Percentiles rank a stretch among this genome's conserved stretches.
Evolutionary conservation across 2,797 vertebrate species (phyloP).

Genomic region (Mycteria americana): DNA sequence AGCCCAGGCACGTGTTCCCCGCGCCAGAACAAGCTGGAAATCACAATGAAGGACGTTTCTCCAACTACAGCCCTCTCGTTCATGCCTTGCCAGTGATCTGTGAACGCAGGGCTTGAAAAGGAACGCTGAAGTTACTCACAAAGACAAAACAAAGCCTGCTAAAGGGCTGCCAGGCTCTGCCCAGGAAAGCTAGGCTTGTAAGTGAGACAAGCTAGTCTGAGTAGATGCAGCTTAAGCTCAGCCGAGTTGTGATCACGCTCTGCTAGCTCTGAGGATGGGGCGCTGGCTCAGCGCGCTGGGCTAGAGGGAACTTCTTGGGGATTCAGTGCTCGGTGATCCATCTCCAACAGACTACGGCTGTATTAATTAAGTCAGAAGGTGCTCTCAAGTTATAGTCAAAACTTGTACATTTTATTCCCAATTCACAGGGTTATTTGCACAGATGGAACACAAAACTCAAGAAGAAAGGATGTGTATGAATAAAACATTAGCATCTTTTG

Average conservation of each 20-base stretch:
- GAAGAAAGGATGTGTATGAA: constrained; percentile 60
- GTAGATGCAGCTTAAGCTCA: neutral
- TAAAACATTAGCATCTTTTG: constrained; percentile 62
- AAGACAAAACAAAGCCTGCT: neutral
- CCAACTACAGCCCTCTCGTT: neutral
- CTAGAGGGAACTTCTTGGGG: neutral
- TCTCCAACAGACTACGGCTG: neutral
- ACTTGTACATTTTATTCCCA: constrained; percentile 69
- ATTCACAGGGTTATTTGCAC: constrained; percentile 68
- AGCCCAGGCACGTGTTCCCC: accelerated
- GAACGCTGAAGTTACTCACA: neutral
- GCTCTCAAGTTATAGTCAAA: constrained; percentile 66
- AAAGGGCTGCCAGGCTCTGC: neutral
- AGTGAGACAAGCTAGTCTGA: neutral
- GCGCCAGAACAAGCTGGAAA: too few relatives aligned
- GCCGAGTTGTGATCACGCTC: accelerated
- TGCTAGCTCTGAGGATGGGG: neutral
- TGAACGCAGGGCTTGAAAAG: neutral
- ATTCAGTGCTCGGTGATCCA: neutral
- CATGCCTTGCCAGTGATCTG: too few relatives aligned
- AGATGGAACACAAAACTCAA: constrained; percentile 70
- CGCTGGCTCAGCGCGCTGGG: neutral
- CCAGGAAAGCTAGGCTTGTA: neutral
- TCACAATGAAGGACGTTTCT: neutral
- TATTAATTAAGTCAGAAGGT: constrained; percentile 57